These are phyloP conservation scores for Atractosteus spatula DNA, from an alignment of 2,113 vertebrate species.

Conservation along the genomic window DNA sequence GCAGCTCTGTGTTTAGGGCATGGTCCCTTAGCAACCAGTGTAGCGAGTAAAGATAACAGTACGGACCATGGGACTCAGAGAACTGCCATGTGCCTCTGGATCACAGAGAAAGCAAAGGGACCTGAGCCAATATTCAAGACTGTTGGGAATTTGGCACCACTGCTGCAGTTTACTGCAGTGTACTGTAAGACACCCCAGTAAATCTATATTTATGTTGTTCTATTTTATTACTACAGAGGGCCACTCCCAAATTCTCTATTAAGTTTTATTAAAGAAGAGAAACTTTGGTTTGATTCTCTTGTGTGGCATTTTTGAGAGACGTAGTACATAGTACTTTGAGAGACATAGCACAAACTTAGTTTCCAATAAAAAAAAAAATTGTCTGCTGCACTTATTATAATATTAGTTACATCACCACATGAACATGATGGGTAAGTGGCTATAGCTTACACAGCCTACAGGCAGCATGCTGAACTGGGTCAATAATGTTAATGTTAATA, in stretches of 20 bases:
- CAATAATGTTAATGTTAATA: too few relatives aligned
- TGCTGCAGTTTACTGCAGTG: neutral
- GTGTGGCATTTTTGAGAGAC: too few relatives aligned
- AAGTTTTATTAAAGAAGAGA: too few relatives aligned
- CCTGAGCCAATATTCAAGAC: neutral
- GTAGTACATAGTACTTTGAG: too few relatives aligned
- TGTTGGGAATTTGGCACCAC: neutral
- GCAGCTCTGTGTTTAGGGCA: conserved; percentile 51
- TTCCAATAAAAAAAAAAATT: too few relatives aligned
- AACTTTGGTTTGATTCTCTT: too few relatives aligned
- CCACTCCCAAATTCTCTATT: too few relatives aligned
- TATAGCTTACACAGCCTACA: neutral
- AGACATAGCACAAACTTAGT: too few relatives aligned
- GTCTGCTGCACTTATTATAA: too few relatives aligned
- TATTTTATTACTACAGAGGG: too few relatives aligned
- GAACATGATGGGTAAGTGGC: too few relatives aligned
- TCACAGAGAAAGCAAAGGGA: neutral
- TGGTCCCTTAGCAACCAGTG: conserved; percentile 49
- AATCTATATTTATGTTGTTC: neutral
- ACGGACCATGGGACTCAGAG: neutral
- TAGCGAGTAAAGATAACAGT: neutral
- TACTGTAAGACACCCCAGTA: neutral
- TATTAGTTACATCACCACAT: too few relatives aligned
- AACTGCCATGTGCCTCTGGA: neutral
- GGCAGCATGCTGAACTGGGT: neutral